Percentiles rank a stretch among this genome's conserved stretches.
Evolutionary conservation across 2,113 vertebrate genomes (phyloP).

Genomic region (Brachionichthys hirsutus): DNA sequence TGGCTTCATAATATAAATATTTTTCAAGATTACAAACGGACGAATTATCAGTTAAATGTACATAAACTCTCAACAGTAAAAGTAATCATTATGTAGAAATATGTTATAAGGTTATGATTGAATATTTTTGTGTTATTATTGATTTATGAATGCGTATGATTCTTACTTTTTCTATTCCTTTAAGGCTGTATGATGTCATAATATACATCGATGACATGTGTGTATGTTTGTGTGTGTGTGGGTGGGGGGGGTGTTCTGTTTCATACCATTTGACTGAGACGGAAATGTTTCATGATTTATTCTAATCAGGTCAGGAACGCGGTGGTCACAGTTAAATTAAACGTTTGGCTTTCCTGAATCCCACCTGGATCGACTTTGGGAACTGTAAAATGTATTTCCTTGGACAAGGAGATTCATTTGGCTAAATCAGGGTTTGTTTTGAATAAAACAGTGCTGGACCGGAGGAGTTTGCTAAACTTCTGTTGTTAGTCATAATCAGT

Average conservation of each 20-base stretch:
- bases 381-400: slow-evolving; percentile 11
- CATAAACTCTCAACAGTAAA: too few relatives aligned
- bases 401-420: slow-evolving; percentile 14
- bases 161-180: too few relatives aligned
- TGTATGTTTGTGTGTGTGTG: too few relatives aligned
- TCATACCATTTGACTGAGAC: slow-evolving; percentile 5
- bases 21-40: too few relatives aligned
- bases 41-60: too few relatives aligned
- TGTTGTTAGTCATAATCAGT: slow-evolving; percentile 56
- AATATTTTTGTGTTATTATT: neutral
- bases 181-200: too few relatives aligned
- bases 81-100: too few relatives aligned
- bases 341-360: slow-evolving; percentile 21
- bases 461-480: slow-evolving; percentile 25
- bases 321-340: slow-evolving; percentile 24
- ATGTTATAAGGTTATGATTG: too few relatives aligned
- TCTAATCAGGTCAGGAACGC: slow-evolving; percentile 27
- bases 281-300: slow-evolving; percentile 20
- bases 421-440: slow-evolving; percentile 19
- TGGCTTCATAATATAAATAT: too few relatives aligned
- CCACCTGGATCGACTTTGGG: slow-evolving; percentile 37
- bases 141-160: neutral
- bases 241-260: too few relatives aligned
- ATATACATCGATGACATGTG: too few relatives aligned
- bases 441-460: slow-evolving; percentile 42